Base-by-base conservation (phyloP, 2,113 vertebrate species). In the Casuarius casuarius region DNA sequence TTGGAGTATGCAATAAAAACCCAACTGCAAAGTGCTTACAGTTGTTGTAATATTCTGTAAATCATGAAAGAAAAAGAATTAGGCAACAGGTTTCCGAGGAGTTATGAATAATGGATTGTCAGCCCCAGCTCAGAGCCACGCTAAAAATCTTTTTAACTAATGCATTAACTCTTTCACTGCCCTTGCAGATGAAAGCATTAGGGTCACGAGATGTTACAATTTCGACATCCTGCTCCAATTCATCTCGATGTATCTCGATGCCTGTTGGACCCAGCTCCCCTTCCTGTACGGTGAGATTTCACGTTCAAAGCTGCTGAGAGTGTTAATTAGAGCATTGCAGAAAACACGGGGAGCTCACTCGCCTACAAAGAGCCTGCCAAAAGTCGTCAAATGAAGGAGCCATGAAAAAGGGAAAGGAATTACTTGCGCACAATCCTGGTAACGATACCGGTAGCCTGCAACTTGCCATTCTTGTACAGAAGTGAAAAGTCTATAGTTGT, bases 91-190 rank as follows among this genome's bases (percentile, higher is more conserved):
- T 93, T 96, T 88, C 79, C 66, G 71, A 96, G 51, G 67, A 91
- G 83, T 93, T 88, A 67, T 95, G 95, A 96, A 42, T 96, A 94
- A 96, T 92, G 95, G 93, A 81, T 93, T 96, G 92, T 95, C 95
- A 92, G 83, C 68, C 83, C 59, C 72, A 67, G 92, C 66, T 94
- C 95, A 96, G 72, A 66, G 51, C 48, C 33, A 33, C 12, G 61
- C 54, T 90, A 94, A 97, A 94, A 93, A 77, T 94, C 76, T 90
- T 75, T 84, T 80, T 78, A 93, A 92, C 92, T 96, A 97, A 90
- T 95, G 94, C 90, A 84, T 97, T 96, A 95, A 94, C 92, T 93
- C 90, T 90, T 96, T 94, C 88, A 38, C 38, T 92, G 75, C 76
- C 76, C 49, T 79, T 56, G 56, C 56, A 97, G 95, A 95, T 94